Conservation (phyloP, 2,888 invertebrate species). For the Dasypolia templi region DNA sequence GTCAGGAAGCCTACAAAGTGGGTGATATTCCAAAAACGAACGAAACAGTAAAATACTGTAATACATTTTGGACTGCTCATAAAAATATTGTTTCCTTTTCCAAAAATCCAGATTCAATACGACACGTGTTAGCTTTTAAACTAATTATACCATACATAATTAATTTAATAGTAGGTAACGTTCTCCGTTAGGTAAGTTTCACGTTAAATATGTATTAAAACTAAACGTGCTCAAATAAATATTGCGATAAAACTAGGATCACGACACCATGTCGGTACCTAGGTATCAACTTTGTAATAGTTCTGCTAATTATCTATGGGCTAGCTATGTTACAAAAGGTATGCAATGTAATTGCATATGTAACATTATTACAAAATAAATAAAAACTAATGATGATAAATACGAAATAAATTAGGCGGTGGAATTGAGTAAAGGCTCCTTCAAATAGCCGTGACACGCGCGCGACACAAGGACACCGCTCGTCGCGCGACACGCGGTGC, state of each 20-base stretch:
- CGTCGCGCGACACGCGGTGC: too few species aligned
- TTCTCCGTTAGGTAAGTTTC: conserved; percentile 17
- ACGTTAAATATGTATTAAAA: conserved; percentile 16
- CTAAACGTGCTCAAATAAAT: conserved; percentile 41
- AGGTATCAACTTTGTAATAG: conserved; percentile 25
- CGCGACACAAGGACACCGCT: too few species aligned
- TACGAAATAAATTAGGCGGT: not conserved
- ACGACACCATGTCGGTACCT: not conserved
- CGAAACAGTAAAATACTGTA: not conserved
- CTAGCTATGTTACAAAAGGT: not conserved
- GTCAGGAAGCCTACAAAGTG: conserved; percentile 3
- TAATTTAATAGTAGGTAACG: not conserved
- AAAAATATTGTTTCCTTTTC: not conserved
- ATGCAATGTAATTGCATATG: conserved; percentile 1
- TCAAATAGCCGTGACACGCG: too few species aligned
- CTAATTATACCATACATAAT: too few species aligned
- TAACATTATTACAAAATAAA: not conserved
- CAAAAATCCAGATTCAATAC: not conserved
- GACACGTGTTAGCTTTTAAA: too few species aligned
- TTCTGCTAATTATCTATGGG: conserved; percentile 12
- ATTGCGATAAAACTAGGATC: conserved; percentile 18
- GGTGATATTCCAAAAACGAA: not conserved
- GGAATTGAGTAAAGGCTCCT: not conserved
- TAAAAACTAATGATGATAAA: conserved; percentile 23
- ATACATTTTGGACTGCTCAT: not conserved